These are phyloP conservation scores for Lordiphosa collinella DNA, from an alignment of 1,140 invertebrate genomes.

Conservation along the genomic window DNA sequence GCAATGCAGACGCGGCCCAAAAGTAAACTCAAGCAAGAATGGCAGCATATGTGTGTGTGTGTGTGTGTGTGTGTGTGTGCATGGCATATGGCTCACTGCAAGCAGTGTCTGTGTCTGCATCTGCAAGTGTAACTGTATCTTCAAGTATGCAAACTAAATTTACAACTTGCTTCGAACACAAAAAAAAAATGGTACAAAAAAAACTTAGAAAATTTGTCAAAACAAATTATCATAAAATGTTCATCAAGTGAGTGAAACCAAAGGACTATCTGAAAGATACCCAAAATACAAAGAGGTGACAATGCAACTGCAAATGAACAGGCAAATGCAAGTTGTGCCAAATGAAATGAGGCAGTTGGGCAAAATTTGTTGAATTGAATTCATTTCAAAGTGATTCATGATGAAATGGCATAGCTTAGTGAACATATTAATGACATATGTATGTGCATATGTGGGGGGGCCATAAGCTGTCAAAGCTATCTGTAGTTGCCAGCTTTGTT, in stretches of 20 bases:
- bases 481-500: no score
- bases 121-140: slow-evolving; percentile 8
- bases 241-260: slow-evolving; percentile 32
- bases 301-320: no score
- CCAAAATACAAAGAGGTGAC: no score
- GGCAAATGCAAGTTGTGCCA: no score
- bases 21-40: slow-evolving; percentile 38
- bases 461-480: no score
- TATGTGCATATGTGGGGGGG: no score
- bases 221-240: slow-evolving; percentile 71
- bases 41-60: slow-evolving; percentile 24
- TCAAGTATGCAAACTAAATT: slow-evolving; percentile 5
- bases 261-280: slow-evolving; percentile 1
- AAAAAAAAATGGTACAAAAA: slow-evolving; percentile 48
- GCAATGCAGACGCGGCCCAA: slow-evolving; percentile 63
- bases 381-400: no score
- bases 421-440: no score
- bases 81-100: no score
- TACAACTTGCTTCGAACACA: slow-evolving; percentile 8
- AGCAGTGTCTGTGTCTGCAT: neutral
- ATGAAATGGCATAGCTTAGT: no score
- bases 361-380: no score
- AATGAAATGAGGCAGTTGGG: no score
- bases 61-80: neutral
- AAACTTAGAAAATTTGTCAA: slow-evolving; percentile 68